Conservation (phyloP, 2,113 vertebrate species). For the Entelurus aequoreus region DNA sequence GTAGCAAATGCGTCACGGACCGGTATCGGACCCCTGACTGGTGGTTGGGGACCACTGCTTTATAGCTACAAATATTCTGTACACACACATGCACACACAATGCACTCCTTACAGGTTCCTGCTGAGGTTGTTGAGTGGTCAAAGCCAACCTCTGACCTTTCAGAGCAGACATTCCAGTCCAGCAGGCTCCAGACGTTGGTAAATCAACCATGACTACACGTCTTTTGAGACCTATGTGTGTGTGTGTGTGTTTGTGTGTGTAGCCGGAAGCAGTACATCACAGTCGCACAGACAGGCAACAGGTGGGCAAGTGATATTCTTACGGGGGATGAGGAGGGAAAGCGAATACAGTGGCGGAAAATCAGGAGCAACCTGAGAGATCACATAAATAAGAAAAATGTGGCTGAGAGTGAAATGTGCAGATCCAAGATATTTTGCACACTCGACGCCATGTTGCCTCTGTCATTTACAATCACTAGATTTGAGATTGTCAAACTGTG, state of each 20-base stretch:
- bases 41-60: too few relatives aligned
- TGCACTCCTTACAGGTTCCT: neutral
- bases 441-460: neutral
- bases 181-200: constrained; percentile 35
- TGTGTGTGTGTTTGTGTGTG: constrained; percentile 23
- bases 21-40: too few relatives aligned
- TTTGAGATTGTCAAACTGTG: too few relatives aligned
- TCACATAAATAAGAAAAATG: constrained; percentile 47
- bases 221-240: constrained; percentile 16
- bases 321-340: constrained; percentile 19
- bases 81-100: neutral
- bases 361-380: constrained; percentile 28
- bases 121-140: constrained; percentile 5
- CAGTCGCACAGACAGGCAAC: constrained; percentile 50
- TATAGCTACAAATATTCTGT: too few relatives aligned
- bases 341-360: constrained; percentile 34
- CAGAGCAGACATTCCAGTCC: constrained; percentile 24
- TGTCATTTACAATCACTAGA: neutral
- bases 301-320: constrained; percentile 44
- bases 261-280: constrained; percentile 41
- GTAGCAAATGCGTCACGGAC: too few relatives aligned
- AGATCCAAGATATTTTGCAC: neutral
- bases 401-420: constrained; percentile 13
- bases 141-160: constrained; percentile 37
- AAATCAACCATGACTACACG: constrained; percentile 31